Conservation (phyloP, 2,797 vertebrate species). For the Ptychobarbus kaznakovi region DNA sequence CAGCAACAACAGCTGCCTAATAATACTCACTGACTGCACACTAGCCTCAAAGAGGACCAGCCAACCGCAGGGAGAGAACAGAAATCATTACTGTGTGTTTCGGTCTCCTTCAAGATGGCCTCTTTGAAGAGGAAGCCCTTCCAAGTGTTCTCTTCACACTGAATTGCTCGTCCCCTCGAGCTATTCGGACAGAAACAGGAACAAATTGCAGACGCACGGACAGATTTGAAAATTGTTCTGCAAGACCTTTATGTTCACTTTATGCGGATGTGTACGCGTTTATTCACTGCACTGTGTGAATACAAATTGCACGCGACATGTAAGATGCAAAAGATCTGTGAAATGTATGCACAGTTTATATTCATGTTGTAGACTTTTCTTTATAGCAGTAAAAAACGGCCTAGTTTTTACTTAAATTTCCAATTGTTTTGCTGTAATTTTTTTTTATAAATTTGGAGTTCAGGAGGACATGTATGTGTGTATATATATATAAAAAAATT, state of each 20-base stretch:
- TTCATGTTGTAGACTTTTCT: neutral
- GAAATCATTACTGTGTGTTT: slow-evolving; percentile 52
- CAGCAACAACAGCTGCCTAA: slow-evolving; percentile 64
- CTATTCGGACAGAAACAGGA: slow-evolving; percentile 13
- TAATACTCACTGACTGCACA: slow-evolving; percentile 54
- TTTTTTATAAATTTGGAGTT: too few species aligned
- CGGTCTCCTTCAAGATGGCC: slow-evolving; percentile 61
- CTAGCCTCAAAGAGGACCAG: slow-evolving; percentile 41
- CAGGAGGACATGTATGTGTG: too few species aligned
- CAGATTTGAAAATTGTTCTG: slow-evolving; percentile 31
- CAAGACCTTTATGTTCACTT: neutral
- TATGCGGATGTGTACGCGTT: neutral
- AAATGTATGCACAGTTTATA: neutral
- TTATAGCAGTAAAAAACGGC: neutral
- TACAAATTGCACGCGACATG: slow-evolving; percentile 1
- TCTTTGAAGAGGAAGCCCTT: slow-evolving; percentile 44
- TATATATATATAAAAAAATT: too few species aligned
- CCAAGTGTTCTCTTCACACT: slow-evolving; percentile 12
- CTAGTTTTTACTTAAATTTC: neutral
- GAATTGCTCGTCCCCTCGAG: slow-evolving; percentile 11
- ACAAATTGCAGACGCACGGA: slow-evolving; percentile 14
- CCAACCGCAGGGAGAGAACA: slow-evolving; percentile 38
- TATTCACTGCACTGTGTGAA: neutral
- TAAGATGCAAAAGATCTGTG: neutral
- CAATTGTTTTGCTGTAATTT: neutral